Conservation (phyloP, 2,797 vertebrate species). For the Champsocephalus esox region DNA sequence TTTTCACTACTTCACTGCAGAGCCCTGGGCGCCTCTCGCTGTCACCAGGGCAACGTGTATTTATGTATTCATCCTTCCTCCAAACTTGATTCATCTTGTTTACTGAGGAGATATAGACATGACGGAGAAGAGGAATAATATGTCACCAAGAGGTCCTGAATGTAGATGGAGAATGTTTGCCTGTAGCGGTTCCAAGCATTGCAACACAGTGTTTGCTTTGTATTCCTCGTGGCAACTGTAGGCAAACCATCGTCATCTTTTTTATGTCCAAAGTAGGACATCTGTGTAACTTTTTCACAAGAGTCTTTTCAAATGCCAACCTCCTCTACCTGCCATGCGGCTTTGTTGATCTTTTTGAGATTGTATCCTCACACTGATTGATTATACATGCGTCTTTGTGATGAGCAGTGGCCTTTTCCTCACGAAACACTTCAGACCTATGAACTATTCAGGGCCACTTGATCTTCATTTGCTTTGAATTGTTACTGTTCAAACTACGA, state of each 20-base stretch:
- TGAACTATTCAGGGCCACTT: conserved; percentile 24
- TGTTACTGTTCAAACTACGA: conserved; percentile 4
- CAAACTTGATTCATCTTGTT: conserved; percentile 48
- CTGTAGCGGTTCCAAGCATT: conserved; percentile 36
- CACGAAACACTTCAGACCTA: conserved; percentile 8
- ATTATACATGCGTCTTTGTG: conserved; percentile 5
- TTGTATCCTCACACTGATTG: background rate
- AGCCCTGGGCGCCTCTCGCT: conserved; percentile 7
- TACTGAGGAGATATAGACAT: conserved; percentile 37
- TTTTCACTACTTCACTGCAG: conserved; percentile 4
- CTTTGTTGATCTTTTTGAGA: background rate
- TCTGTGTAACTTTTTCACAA: conserved; percentile 18
- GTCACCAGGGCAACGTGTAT: conserved; percentile 49
- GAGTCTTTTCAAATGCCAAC: background rate
- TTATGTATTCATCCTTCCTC: conserved; percentile 51
- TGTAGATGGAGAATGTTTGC: conserved; percentile 45
- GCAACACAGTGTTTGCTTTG: conserved; percentile 50
- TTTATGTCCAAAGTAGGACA: conserved; percentile 58
- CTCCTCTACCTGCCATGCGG: background rate
- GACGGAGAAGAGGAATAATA: conserved; percentile 37
- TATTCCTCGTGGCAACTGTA: conserved; percentile 40
- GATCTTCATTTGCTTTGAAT: conserved; percentile 14
- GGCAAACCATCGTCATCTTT: conserved; percentile 14
- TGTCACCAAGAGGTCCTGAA: conserved; percentile 40
- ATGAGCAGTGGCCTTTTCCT: conserved; percentile 12